Evolutionary conservation across 2,113 vertebrate genomes (phyloP).

Genomic region (Tragelaphus scriptus): DNA sequence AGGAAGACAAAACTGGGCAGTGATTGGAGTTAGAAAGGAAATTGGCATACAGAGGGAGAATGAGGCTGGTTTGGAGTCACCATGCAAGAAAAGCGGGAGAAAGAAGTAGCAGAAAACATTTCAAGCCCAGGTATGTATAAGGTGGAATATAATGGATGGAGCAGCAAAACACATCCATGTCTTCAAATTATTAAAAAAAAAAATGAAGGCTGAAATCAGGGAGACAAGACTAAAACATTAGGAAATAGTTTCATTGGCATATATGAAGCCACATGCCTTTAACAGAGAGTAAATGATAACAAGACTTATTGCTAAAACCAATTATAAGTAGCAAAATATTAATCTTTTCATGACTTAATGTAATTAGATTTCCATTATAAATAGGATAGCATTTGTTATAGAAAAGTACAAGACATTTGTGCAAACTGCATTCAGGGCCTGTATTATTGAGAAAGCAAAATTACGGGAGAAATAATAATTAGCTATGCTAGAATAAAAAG

Average conservation of each 20-base stretch:
- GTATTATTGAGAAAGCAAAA: conserved; percentile 11
- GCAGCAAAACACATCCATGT: neutral
- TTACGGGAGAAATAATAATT: neutral
- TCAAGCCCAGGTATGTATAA: neutral
- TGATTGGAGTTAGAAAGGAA: neutral
- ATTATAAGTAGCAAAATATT: conserved; percentile 20
- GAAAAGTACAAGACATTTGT: neutral
- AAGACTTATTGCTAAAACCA: neutral
- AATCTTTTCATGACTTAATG: neutral
- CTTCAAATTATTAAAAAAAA: neutral
- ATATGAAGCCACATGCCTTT: neutral
- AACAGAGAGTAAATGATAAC: neutral
- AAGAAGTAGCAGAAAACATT: neutral
- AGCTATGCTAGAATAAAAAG: neutral
- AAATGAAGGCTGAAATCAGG: neutral
- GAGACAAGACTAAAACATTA: neutral
- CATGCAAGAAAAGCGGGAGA: neutral
- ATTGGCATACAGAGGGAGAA: neutral
- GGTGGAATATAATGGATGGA: neutral
- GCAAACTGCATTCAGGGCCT: neutral
- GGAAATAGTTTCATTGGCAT: neutral
- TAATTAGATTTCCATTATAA: conserved; percentile 28
- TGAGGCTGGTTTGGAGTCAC: neutral
- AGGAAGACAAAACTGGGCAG: neutral
- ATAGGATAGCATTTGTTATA: neutral